Percentiles rank a stretch among this genome's conserved stretches.
Evolutionary conservation across 2,113 vertebrate species (phyloP).

Genomic region (Lota lota): DNA sequence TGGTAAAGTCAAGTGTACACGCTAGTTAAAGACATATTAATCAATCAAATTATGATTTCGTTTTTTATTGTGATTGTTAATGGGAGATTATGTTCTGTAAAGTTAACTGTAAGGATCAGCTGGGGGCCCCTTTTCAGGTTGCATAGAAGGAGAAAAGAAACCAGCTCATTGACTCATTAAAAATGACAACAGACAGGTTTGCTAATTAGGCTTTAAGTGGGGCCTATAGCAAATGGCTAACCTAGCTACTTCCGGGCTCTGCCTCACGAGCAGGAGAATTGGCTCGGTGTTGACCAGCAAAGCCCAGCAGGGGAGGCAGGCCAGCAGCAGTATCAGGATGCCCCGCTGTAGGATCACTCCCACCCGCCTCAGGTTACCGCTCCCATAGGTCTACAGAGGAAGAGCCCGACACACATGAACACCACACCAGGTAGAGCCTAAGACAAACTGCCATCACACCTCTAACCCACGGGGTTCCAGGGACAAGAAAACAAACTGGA

Average conservation of each 20-base stretch:
- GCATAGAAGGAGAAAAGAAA: too few relatives aligned
- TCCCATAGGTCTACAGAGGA: conserved; percentile 81
- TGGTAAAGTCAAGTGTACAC: too few relatives aligned
- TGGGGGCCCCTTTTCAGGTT: too few relatives aligned
- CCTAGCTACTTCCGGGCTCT: conserved; percentile 83
- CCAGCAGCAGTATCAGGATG: conserved; percentile 83
- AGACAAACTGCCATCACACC: not conserved
- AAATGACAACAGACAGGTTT: not conserved
- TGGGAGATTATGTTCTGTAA: too few relatives aligned
- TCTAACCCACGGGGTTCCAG: not conserved
- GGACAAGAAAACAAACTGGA: conserved; percentile 27
- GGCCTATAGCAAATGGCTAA: conserved; percentile 42
- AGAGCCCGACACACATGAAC: conserved; percentile 1
- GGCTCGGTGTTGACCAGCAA: conserved; percentile 87
- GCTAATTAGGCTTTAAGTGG: not conserved
- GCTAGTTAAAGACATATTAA: too few relatives aligned
- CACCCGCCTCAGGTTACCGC: conserved; percentile 86
- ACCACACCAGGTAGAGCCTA: not conserved
- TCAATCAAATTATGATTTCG: too few relatives aligned
- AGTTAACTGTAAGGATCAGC: too few relatives aligned
- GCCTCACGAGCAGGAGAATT: conserved; percentile 79
- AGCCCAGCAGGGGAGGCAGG: conserved; percentile 94
- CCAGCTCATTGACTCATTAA: not conserved
- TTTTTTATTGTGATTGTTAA: too few relatives aligned
- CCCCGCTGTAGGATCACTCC: conserved; percentile 89